Conservation (phyloP, 2,888 invertebrate genomes). For the Clistopyga incitator region DNA sequence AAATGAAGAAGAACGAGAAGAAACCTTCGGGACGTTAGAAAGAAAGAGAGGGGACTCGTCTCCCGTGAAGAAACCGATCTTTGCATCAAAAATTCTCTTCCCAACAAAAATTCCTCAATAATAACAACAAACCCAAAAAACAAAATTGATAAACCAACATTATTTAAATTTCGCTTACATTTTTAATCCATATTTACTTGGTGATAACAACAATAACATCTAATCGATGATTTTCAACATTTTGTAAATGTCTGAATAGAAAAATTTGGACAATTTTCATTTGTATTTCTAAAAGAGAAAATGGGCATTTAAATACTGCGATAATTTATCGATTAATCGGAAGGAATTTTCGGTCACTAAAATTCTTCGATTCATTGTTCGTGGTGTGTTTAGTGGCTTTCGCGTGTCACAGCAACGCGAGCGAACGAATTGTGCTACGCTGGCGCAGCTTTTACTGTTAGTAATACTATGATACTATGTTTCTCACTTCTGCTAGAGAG, state of each 20-base stretch:
- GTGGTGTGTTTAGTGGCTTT: slow-evolving; percentile 31
- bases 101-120: not conserved
- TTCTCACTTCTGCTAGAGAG: not conserved
- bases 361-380: slow-evolving; percentile 21
- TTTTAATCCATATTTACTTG: too few species aligned
- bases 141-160: too few species aligned
- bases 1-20: slow-evolving; percentile 27
- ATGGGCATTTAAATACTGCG: not conserved
- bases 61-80: slow-evolving; percentile 77
- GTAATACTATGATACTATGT: not conserved
- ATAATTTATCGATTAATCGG: not conserved
- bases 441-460: slow-evolving; percentile 9
- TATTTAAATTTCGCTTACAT: too few species aligned
- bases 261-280: not conserved
- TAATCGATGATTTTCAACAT: too few species aligned
- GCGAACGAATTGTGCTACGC: slow-evolving; percentile 1
- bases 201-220: too few species aligned
- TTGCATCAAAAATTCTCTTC: slow-evolving; percentile 45
- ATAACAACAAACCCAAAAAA: not conserved
- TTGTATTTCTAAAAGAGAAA: not conserved
- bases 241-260: not conserved
- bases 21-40: slow-evolving; percentile 1
- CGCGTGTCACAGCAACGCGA: slow-evolving; percentile 45
- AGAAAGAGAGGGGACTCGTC: slow-evolving; percentile 64
- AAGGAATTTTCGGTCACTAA: not conserved